Conservation (phyloP, 2,797 vertebrate genomes). For the Thaleichthys pacificus region DNA sequence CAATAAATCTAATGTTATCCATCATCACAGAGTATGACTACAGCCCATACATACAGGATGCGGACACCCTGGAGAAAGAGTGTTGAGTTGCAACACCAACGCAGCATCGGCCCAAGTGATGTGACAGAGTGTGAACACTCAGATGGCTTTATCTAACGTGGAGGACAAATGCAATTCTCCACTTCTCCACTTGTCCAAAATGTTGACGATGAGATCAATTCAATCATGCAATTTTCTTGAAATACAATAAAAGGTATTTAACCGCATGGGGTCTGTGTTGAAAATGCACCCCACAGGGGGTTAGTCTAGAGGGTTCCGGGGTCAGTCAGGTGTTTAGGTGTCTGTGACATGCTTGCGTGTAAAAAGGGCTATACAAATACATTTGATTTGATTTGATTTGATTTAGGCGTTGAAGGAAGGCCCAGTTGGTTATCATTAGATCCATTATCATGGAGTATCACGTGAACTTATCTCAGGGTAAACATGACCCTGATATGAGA, state of each 20-base stretch:
- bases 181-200: slow-evolving; percentile 21
- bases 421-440: slow-evolving; percentile 13
- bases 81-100: background rate
- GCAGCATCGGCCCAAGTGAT: background rate
- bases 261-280: slow-evolving; percentile 68
- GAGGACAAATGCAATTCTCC: slow-evolving; percentile 31
- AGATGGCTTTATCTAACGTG: slow-evolving; percentile 17
- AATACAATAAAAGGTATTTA: slow-evolving; percentile 31
- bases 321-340: background rate
- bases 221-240: slow-evolving; percentile 8
- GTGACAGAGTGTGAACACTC: slow-evolving; percentile 16
- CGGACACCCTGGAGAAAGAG: slow-evolving; percentile 19
- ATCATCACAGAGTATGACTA: background rate
- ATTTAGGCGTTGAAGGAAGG: slow-evolving; percentile 18
- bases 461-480: slow-evolving; percentile 7
- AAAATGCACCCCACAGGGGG: slow-evolving; percentile 30
- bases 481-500: slow-evolving; percentile 14
- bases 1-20: background rate
- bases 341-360: too few species aligned
- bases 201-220: slow-evolving; percentile 19
- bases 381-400: too few species aligned
- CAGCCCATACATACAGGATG: background rate
- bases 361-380: too few species aligned
- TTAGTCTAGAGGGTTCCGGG: slow-evolving; percentile 2
- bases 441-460: slow-evolving; percentile 25